Evolutionary conservation across 2,797 vertebrate genomes (phyloP).

Genomic region (Gallinago nigripennis): DNA sequence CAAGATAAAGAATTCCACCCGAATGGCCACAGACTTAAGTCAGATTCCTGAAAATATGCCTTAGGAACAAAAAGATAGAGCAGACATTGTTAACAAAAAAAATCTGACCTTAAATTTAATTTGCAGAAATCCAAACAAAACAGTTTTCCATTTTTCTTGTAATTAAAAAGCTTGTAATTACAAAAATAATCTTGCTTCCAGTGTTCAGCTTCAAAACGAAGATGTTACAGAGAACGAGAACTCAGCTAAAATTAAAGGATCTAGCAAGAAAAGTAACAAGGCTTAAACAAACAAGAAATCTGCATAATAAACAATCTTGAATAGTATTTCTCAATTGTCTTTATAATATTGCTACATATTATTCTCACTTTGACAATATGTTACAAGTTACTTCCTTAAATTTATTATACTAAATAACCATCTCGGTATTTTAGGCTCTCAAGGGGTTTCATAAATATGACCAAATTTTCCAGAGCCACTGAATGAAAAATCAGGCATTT

Average conservation of each 20-base stretch:
- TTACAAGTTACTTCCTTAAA: no score
- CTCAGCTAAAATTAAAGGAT: background rate
- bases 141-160: background rate
- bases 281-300: background rate
- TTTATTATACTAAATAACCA: no score
- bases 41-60: slow-evolving; percentile 3
- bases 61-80: slow-evolving; percentile 17
- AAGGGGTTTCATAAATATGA: background rate
- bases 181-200: background rate
- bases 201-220: background rate
- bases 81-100: background rate
- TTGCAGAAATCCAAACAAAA: slow-evolving; percentile 31
- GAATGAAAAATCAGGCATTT: background rate
- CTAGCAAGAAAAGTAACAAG: background rate
- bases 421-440: background rate
- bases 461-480: background rate
- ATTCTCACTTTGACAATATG: background rate
- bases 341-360: background rate
- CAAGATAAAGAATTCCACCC: slow-evolving; percentile 51
- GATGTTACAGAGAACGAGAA: background rate
- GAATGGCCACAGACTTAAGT: background rate
- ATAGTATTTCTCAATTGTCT: background rate
- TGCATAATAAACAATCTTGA: background rate
- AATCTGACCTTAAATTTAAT: background rate
- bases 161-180: background rate